Evolutionary conservation across 37 sponge, comb jelly and placozoan genomes (phyloP).

Genomic region (Agelas oroides): DNA sequence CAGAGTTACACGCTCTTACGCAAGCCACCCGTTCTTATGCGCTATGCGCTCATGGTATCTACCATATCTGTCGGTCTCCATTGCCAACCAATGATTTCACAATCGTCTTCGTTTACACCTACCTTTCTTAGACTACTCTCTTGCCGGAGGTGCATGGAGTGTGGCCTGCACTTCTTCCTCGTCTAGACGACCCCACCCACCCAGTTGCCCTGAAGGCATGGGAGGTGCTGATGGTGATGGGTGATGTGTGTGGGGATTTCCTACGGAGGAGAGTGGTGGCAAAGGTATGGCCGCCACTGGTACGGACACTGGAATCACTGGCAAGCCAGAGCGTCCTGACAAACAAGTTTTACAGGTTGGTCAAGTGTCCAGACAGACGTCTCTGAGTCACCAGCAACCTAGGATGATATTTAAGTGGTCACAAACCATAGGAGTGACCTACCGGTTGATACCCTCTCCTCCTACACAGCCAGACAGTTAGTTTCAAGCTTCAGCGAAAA

Average conservation of each 20-base stretch:
- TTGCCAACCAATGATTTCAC: too few species aligned
- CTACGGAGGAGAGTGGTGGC: slow-evolving; percentile 59
- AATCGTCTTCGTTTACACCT: too few species aligned
- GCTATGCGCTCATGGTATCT: too few species aligned
- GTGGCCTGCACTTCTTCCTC: slow-evolving; percentile 65
- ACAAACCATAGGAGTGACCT: too few species aligned
- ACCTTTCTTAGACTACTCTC: slow-evolving; percentile 37
- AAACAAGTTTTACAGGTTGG: slow-evolving; percentile 41
- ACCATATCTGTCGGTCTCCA: too few species aligned
- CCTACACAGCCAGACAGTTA: slow-evolving; percentile 26
- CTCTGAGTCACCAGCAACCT: too few species aligned
- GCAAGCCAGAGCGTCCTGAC: slow-evolving; percentile 23
- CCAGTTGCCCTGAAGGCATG: slow-evolving; percentile 60
- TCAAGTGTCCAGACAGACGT: background rate
- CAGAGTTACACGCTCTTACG: too few species aligned
- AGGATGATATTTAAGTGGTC: too few species aligned
- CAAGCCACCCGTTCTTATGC: too few species aligned
- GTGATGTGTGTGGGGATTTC: slow-evolving; percentile 70
- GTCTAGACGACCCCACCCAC: slow-evolving; percentile 53
- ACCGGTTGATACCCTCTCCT: too few species aligned
- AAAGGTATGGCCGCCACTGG: slow-evolving; percentile 64
- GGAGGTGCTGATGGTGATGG: slow-evolving; percentile 60
- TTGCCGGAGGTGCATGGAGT: slow-evolving; percentile 65
- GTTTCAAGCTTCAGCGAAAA: slow-evolving; percentile 39
- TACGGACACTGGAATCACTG: slow-evolving; percentile 29